Evolutionary conservation across 2,113 vertebrate species (phyloP), one percentile per base, ranked within the genome.

Genomic region (Corynorhinus townsendii): DNA sequence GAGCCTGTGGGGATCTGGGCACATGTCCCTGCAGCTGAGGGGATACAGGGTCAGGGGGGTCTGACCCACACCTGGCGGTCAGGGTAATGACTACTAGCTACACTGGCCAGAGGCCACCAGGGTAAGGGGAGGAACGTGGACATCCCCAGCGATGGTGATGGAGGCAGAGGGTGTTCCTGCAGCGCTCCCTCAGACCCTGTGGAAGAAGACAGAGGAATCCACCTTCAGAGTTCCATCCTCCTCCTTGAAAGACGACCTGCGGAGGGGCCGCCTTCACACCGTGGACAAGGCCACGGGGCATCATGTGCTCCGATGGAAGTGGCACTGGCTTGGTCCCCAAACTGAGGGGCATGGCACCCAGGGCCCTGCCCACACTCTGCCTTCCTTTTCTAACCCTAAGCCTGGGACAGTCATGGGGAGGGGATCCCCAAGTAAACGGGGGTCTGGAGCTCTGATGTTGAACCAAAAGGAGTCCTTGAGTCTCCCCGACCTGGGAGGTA

Each of bases 91-190:
- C 49, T 4, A 1, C 64, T 81, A 71, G 43, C 30, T 26, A 24
- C 47, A 15, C 17, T 43, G 83, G 68, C 82, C 11, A 8, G 38
- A n/a, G 19, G 33, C 59, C 64, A 26, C 47, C 2, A 12, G 68
- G 22, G 4, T 3, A 8, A 54, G 24, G 47, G 26, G 8, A 19
- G 1, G 35, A 30, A 52, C 38, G 16, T 2, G 24, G 9, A 35
- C 28, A 9, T 14, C n/a, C 15, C 8, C 1, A 43, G n/a, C 0
- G 2, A 24, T 8, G 8, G 17, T 22, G 19, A 11, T 40, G 10
- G 35, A 81, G 20, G 20, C 11, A 14, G 75, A 47, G 28, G 19
- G 1, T 11, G 0, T 62, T 43, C 62, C 59, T 20, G 2, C 59
- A 81, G 56, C 43, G 19, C 4, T 43, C 49, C 40, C 38, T 11